These are phyloP conservation scores for Sebastes dallii DNA, from an alignment of 2,797 vertebrate genomes.

Conservation along the genomic window DNA sequence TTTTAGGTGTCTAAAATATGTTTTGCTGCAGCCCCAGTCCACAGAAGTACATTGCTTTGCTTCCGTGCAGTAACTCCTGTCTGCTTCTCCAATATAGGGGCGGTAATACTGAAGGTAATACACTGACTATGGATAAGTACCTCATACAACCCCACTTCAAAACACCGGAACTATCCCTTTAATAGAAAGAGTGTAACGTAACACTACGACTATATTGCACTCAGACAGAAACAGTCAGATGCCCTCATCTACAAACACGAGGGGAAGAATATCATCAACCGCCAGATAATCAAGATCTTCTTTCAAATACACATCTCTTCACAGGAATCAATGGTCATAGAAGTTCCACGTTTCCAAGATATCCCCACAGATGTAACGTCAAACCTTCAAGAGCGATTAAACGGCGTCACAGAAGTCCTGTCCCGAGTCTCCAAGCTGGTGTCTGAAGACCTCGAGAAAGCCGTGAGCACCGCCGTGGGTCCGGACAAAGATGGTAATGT, in stretches of 20 bases:
- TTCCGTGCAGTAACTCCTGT: too few species aligned
- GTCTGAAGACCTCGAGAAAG: slow-evolving; percentile 83
- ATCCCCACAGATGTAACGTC: slow-evolving; percentile 69
- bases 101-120: too few species aligned
- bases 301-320: background rate
- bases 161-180: too few species aligned
- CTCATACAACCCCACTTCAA: too few species aligned
- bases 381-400: slow-evolving; percentile 76
- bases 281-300: background rate
- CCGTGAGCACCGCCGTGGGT: slow-evolving; percentile 70
- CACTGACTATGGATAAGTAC: too few species aligned
- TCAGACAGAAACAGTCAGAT: background rate
- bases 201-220: background rate
- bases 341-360: slow-evolving; percentile 73
- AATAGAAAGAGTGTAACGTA: background rate
- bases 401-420: slow-evolving; percentile 75
- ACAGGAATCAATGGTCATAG: slow-evolving; percentile 76
- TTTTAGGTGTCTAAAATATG: too few species aligned
- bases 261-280: background rate
- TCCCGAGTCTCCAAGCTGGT: slow-evolving; percentile 82
- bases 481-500: slow-evolving; percentile 78
- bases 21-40: too few species aligned
- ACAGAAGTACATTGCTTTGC: too few species aligned
- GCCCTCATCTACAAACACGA: background rate
- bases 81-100: too few species aligned